These are phyloP conservation scores for Cheilosia grossa DNA, from an alignment of 2,888 invertebrate genomes.

Conservation along the genomic window DNA sequence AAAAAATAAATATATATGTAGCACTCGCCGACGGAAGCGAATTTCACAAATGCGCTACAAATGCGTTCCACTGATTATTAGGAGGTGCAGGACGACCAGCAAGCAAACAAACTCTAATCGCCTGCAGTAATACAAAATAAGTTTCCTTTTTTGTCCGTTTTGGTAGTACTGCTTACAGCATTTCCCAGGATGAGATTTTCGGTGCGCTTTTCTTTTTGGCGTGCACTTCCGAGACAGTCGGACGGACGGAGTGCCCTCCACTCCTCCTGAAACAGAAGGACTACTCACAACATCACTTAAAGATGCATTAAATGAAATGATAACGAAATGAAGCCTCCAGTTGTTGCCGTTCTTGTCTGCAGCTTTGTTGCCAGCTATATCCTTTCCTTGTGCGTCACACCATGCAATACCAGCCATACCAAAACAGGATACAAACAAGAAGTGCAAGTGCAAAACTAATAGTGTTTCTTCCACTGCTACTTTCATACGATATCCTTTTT, in stretches of 20 bases:
- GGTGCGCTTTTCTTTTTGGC: background rate
- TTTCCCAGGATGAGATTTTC: slow-evolving; percentile 9
- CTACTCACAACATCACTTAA: slow-evolving; percentile 69
- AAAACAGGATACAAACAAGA: slow-evolving; percentile 26
- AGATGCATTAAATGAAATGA: slow-evolving; percentile 72
- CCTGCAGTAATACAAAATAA: slow-evolving; percentile 56
- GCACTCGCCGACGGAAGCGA: slow-evolving; percentile 54
- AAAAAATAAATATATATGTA: background rate
- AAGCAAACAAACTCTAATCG: slow-evolving; percentile 55
- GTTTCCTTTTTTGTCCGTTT: slow-evolving; percentile 3
- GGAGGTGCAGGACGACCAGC: slow-evolving; percentile 41
- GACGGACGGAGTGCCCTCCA: background rate
- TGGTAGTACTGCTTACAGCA: slow-evolving; percentile 2
- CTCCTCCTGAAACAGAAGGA: slow-evolving; percentile 10
- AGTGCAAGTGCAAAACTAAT: slow-evolving; percentile 30
- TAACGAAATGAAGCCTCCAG: slow-evolving; percentile 71
- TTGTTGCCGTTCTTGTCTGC: slow-evolving; percentile 35
- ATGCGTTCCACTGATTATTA: slow-evolving; percentile 72
- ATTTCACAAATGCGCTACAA: slow-evolving; percentile 68
- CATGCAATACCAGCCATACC: background rate
- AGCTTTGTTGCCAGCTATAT: slow-evolving; percentile 22
- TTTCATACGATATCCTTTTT: slow-evolving; percentile 57
- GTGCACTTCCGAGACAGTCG: slow-evolving; percentile 15
- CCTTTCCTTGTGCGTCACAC: background rate
- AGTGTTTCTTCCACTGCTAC: background rate